phyloP scores from a whole-genome alignment of 2,888 invertebrate genomes.

The Cerceris ruficornis region DNA sequence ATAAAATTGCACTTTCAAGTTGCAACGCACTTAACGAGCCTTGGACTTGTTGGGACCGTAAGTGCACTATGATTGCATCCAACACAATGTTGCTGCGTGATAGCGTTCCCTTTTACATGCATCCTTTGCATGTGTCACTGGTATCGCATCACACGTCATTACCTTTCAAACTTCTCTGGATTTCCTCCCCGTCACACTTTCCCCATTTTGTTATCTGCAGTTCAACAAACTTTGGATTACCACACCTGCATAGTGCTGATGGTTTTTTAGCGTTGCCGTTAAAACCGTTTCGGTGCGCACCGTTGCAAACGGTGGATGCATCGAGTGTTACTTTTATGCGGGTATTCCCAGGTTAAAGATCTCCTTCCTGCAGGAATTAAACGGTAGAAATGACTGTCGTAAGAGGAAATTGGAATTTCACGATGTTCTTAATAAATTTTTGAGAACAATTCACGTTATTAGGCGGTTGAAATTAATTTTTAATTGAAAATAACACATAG shows the following conservation, averaged over 20 bases:
- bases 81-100: conserved; percentile 7
- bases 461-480: too few species aligned
- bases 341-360: neutral
- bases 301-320: conserved; percentile 4
- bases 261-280: conserved; percentile 50
- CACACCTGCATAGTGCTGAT: conserved; percentile 50
- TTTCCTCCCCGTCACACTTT: conserved; percentile 7
- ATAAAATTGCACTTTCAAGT: conserved; percentile 30
- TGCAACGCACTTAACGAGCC: conserved; percentile 24
- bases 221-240: conserved; percentile 65
- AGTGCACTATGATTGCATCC: conserved; percentile 19
- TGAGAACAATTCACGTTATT: too few species aligned
- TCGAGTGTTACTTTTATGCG: conserved; percentile 4
- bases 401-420: too few species aligned
- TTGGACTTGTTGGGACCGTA: conserved; percentile 26
- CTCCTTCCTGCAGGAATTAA: neutral
- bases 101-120: conserved; percentile 31
- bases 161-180: conserved; percentile 46
- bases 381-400: too few species aligned
- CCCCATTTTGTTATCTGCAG: conserved; percentile 56
- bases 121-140: conserved; percentile 60
- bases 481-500: too few species aligned
- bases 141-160: conserved; percentile 68
- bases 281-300: conserved; percentile 31
- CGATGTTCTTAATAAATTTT: too few species aligned